These are phyloP conservation scores for Aradophagus sp. DNA, from an alignment of 1,140 invertebrate genomes.

Conservation along the genomic window DNA sequence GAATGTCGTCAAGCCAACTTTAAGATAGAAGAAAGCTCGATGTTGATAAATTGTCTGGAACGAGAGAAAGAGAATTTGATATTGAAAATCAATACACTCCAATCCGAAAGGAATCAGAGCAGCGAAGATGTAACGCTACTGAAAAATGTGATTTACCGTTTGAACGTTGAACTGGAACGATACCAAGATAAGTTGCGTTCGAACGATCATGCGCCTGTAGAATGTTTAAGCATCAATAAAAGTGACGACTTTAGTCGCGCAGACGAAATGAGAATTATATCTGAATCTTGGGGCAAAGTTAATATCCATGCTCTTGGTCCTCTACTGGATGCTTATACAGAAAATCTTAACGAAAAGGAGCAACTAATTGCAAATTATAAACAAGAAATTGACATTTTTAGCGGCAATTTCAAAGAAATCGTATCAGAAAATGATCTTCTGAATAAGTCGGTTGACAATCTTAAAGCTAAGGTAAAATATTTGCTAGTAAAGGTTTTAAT, in stretches of 20 bases:
- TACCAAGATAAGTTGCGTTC: slow-evolving; percentile 79
- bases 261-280: slow-evolving; percentile 52
- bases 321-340: slow-evolving; percentile 81
- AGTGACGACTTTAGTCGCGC: slow-evolving; percentile 38
- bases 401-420: slow-evolving; percentile 77
- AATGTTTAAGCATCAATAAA: slow-evolving; percentile 15
- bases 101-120: slow-evolving; percentile 74
- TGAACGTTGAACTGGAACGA: slow-evolving; percentile 80
- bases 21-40: slow-evolving; percentile 57
- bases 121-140: slow-evolving; percentile 79
- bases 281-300: slow-evolving; percentile 75
- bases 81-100: slow-evolving; percentile 62
- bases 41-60: slow-evolving; percentile 58
- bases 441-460: slow-evolving; percentile 75
- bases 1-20: slow-evolving; percentile 59
- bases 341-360: slow-evolving; percentile 80
- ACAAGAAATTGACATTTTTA: slow-evolving; percentile 78
- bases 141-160: slow-evolving; percentile 80
- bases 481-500: too few species aligned
- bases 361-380: slow-evolving; percentile 79
- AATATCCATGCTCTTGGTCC: slow-evolving; percentile 78
- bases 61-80: slow-evolving; percentile 56
- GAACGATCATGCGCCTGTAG: slow-evolving; percentile 49
- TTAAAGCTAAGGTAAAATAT: slow-evolving; percentile 76
- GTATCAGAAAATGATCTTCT: slow-evolving; percentile 79